phyloP scores from a whole-genome alignment of 2,113 vertebrate genomes.

The Scopus umbretta region DNA sequence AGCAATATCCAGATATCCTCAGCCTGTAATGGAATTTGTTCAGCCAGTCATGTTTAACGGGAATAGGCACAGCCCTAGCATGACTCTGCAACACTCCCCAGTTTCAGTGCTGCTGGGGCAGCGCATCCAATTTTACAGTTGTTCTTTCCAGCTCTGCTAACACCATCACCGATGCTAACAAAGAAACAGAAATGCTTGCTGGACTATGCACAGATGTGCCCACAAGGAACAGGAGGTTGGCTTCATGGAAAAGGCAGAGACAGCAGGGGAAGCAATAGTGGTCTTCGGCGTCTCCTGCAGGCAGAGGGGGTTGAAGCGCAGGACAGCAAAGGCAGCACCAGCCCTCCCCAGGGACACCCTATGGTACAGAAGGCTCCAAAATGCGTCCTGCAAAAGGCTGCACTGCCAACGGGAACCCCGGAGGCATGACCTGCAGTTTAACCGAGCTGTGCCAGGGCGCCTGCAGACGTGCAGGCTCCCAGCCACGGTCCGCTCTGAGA shows the following conservation, averaged over 20 bases:
- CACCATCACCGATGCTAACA: not conserved
- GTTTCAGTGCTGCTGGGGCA: not conserved
- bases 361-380: fast-evolving
- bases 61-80: not conserved
- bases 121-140: not conserved
- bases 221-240: fast-evolving
- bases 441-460: not conserved
- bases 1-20: not conserved
- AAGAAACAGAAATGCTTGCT: not conserved
- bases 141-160: not conserved
- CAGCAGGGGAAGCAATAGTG: not conserved
- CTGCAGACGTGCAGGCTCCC: not conserved
- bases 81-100: not conserved
- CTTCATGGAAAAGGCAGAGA: not conserved
- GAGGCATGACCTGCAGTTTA: not conserved
- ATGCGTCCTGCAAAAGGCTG: not conserved
- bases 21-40: not conserved
- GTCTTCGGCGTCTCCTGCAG: fast-evolving
- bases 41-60: not conserved
- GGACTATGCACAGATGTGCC: fast-evolving
- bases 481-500: fast-evolving
- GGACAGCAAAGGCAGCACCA: not conserved
- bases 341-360: fast-evolving
- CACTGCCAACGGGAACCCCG: fast-evolving
- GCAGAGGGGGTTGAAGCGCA: not conserved